Base-by-base conservation (phyloP, 2,888 invertebrate species). In the Papilio gigon region DNA sequence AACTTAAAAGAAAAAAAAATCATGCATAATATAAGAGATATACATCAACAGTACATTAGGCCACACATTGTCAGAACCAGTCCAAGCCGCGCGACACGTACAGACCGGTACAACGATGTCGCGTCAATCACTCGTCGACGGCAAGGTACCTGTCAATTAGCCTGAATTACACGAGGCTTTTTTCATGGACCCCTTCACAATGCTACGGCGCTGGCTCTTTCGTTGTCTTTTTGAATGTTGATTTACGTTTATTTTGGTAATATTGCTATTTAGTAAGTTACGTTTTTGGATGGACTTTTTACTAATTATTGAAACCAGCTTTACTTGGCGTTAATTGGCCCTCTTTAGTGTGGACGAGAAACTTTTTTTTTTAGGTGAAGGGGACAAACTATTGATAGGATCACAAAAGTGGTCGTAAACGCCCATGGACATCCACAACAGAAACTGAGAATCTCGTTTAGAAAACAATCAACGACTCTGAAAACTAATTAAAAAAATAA, bases 111-210 rank as follows among this genome's bases (percentile, higher is more conserved):
- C 20, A 44, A 20, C 17, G 20, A 22, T 37, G 58, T 59, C 63
- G 56, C 53, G 67, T 63, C 63, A 64, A 20, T 68, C 64, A 20
- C 44, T 50, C n/a, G 63, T 47, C 47, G 47, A 37, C 40, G 30
- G 40, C 37, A 47, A 30, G 33, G 58, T 50, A 68, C 59, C 68
- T 68, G 64, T 64, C 68, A 68, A 68, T 68, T 68, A 68, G 64
- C 59, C 50, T 58, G 68, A 68, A 68, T 68, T 68, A 64, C 47
- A 50, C 47, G 47, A 37, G 30, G n/a, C 33, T 33, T 66, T 66
- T 42, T 62, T 62, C 53, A 62, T 22, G 11, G 27, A 9, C 27
- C 22, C 25, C 42, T 11, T 30, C 27, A 64, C 56, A 67, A 62
- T 63, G 56, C 22, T n/a, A 25, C 40, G 20, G 61, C n/a, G 35